Evolutionary conservation across 2,888 invertebrate species (phyloP), one percentile per base, ranked within the genome.

Genomic region (Ariolimax columbianus): DNA sequence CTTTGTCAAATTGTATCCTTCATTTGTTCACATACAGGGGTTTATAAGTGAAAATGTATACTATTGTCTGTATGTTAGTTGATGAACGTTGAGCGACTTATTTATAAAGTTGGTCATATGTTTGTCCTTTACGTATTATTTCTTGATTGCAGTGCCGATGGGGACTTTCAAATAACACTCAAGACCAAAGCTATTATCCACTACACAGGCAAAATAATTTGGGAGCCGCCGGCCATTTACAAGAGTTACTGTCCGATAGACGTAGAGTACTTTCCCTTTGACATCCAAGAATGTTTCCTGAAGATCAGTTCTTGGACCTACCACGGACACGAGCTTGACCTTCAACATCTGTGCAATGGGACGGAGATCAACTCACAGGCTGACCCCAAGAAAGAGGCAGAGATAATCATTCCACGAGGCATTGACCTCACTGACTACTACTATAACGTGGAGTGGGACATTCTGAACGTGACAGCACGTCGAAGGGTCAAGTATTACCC

Each of bases 201-300:
- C 91, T 97, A 97, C 93, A 97, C 97, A 0, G 99, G 99, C 23
- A 97, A 96, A 94, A 98, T 99, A 0, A 95, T 97, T 0, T 98
- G 98, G 98, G 98, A 98, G 7, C 99, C 99, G 0, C 99, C 99
- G 17, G 99, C 98, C 55, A 98, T 99, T 94, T 99, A 98, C 95
- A 99, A 99, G 94, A 98, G 98, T 3, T 93, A 94, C 88, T 95
- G 95, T 87, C 93, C 94, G 43, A 95, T 95, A 77, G 93, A 95
- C 88, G 95, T 95, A 30, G 95, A 94, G 90, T 95, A 93, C 90
- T 94, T 94, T 81, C 94, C 94, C n/a, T 94, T 94, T 87, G 94
- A 93, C 83, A 97, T 98, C 93, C 98, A 98, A 95, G 97, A 97
- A 85, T 98, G 98, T 94, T 96, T 97, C 91, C 97, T 98, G 97